Conservation (phyloP, 2,797 vertebrate genomes). For the Amblyopsis hoosieri region DNA sequence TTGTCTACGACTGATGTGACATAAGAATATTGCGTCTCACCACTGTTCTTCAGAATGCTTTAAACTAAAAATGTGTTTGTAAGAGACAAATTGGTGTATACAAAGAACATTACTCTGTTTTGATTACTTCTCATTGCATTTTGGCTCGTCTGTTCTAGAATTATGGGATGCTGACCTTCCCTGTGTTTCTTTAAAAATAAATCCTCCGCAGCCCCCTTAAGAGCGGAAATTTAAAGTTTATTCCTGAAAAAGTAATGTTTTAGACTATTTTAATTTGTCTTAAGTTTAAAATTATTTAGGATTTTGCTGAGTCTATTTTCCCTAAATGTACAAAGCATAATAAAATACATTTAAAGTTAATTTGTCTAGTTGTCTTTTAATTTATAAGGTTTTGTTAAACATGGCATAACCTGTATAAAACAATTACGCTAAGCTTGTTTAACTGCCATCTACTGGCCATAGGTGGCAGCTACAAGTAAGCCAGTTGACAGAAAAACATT, state of each 20-base stretch:
- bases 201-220: constrained; percentile 32
- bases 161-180: constrained; percentile 30
- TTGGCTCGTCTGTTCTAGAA: constrained; percentile 20
- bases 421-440: not conserved
- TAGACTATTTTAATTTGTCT: constrained; percentile 71
- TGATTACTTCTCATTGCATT: not conserved
- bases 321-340: constrained; percentile 77
- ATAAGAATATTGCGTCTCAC: constrained; percentile 21
- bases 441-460: constrained; percentile 11
- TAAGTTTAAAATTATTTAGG: constrained; percentile 60
- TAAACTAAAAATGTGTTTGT: constrained; percentile 21
- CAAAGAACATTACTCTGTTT: constrained; percentile 5
- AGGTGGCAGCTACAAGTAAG: not conserved
- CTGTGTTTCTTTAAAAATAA: constrained; percentile 24
- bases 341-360: constrained; percentile 64
- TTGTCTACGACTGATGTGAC: constrained; percentile 8
- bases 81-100: constrained; percentile 11
- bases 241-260: constrained; percentile 71
- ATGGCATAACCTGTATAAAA: too few relatives aligned
- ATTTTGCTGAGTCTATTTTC: constrained; percentile 51
- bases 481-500: constrained; percentile 34
- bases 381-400: not conserved
- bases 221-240: constrained; percentile 44
- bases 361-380: constrained; percentile 46
- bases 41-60: constrained; percentile 30